Evolutionary conservation across 1,140 invertebrate species (phyloP), one percentile per base, ranked within the genome.

Genomic region (Neodiprion pinetum): DNA sequence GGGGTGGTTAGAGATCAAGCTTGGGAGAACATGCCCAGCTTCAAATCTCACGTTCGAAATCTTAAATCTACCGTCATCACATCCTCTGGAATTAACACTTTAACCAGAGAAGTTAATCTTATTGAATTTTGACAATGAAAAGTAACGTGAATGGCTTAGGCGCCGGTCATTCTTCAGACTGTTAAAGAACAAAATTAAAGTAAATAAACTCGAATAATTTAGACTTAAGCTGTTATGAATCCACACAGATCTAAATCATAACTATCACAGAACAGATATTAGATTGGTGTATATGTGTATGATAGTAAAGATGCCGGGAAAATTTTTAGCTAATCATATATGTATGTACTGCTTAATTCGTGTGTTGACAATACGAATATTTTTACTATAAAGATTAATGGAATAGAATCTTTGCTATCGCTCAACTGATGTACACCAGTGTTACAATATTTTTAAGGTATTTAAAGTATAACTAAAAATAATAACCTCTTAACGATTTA

Each of bases 1-100:
- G 92, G 92, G 12, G 78, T 86, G 12, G 77, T 88, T 3, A 79
- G 87, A 74, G 85, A 88, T 61, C 86, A 87, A 71, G 83, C 80
- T 8, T 88, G 86, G 87, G 77, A 83, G 50, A 66, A 75, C 49
- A 74, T 78, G 7, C 77, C 84, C 4, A 88, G 70, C 72, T 88
- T 88, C 71, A 79, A 83, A 72, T 88, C 87, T 50, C 87, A 88
- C 49, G 81, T 88, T 71, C 81, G 83, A 12, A 84, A 81, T 5
- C 81, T 87, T 11, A 79, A 81, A 17, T 75, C 78, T 0, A 77
- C 84, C 0, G 79, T 82, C 65, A 77, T 83, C 47, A 78, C 79
- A 71, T 81, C 80, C 3, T 74, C 81, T 14, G 72, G 77, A 61
- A 61, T 82, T 11, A 82, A 77, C 73, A 83, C 76, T 71, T 75